A percentile compares a stretch with the other conserved stretches of the same genome.
Evolutionary conservation across 2,797 vertebrate genomes (phyloP).

Genomic region (Anguilla obscura): DNA sequence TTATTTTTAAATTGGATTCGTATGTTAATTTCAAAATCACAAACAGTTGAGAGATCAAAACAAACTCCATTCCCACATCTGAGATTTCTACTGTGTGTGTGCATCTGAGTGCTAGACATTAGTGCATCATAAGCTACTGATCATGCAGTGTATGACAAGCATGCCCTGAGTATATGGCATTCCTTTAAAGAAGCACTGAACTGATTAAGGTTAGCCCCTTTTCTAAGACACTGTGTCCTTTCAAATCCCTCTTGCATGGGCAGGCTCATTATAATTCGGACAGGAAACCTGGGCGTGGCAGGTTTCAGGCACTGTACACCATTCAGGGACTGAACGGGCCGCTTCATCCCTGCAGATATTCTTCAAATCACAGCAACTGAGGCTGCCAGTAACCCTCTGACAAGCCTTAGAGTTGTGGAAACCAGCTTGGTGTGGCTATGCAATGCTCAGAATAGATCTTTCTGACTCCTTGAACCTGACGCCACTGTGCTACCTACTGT

Average conservation of each 20-base stretch:
- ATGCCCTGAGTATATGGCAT: background rate
- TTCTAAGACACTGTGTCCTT: background rate
- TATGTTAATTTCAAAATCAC: too few relatives aligned
- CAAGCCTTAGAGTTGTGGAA: background rate
- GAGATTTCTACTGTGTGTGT: too few relatives aligned
- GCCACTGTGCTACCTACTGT: background rate
- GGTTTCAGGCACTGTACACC: conserved; percentile 37
- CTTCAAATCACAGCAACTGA: conserved; percentile 47
- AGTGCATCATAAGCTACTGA: too few relatives aligned
- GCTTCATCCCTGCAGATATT: conserved; percentile 53
- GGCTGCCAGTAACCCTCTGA: conserved; percentile 24
- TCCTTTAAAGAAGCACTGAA: background rate
- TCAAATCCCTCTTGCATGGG: background rate
- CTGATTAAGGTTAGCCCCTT: background rate
- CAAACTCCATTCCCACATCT: too few relatives aligned
- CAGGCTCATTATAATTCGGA: background rate
- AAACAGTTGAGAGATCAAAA: too few relatives aligned
- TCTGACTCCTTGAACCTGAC: background rate
- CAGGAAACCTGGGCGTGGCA: conserved; percentile 2
- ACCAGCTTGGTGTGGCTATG: conserved; percentile 19
- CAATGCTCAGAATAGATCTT: conserved; percentile 35
- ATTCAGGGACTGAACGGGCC: conserved; percentile 39
- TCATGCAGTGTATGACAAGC: background rate
- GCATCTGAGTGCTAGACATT: too few relatives aligned
- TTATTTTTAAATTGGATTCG: too few relatives aligned